phyloP scores from a whole-genome alignment of 1,140 invertebrate genomes.

The Himalopsyche phryganea region DNA sequence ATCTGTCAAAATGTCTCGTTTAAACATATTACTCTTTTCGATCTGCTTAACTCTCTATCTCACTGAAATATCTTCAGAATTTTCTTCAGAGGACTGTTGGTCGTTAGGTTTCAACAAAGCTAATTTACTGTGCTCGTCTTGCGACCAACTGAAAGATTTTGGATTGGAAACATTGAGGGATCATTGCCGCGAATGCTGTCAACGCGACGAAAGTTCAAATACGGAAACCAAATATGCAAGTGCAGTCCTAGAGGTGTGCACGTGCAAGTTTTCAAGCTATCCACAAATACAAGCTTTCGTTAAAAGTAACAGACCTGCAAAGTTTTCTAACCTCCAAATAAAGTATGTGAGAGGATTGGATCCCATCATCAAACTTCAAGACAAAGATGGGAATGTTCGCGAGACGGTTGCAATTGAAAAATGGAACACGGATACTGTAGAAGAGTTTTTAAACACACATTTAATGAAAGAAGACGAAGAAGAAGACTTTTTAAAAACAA shows the following conservation, averaged over 20 bases:
- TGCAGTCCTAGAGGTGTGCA: conserved; percentile 88
- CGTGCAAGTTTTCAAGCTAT: conserved; percentile 92
- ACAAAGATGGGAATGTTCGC: conserved; percentile 75
- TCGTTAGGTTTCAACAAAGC: conserved; percentile 82
- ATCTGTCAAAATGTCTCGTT: no score
- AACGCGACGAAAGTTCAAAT: conserved; percentile 59
- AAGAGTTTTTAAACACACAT: conserved; percentile 89
- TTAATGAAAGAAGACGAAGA: conserved; percentile 57
- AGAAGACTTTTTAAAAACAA: conserved; percentile 59
- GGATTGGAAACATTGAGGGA: conserved; percentile 65
- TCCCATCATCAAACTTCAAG: conserved; percentile 86
- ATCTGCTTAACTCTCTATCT: no score
- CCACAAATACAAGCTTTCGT: conserved; percentile 96
- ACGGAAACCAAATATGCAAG: conserved; percentile 73
- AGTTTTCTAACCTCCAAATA: conserved; percentile 86
- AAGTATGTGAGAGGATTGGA: conserved; percentile 88
- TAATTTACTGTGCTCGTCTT: conserved; percentile 83
- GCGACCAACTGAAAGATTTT: conserved; percentile 78
- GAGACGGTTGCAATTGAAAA: conserved; percentile 91
- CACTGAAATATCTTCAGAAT: conserved; percentile 47
- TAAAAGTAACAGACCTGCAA: conserved; percentile 78
- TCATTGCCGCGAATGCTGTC: conserved; percentile 72
- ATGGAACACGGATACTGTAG: conserved; percentile 95
- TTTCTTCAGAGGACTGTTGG: conserved; percentile 78
- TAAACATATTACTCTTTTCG: no score